Evolutionary conservation across 1,140 invertebrate species (phyloP).

Genomic region (Chironomus tepperi): DNA sequence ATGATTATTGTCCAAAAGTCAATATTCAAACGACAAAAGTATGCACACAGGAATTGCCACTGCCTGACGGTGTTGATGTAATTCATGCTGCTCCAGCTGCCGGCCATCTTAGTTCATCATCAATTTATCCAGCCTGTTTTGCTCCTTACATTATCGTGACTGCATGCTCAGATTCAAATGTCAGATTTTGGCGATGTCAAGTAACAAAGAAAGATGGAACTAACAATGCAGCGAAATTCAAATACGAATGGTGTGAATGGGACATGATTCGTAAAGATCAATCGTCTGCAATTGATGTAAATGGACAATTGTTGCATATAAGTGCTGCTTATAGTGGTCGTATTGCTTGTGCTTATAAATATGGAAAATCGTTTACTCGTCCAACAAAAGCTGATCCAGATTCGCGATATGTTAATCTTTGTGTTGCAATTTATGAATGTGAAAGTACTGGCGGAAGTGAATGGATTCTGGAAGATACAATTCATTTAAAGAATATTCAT

Average conservation of each 20-base stretch:
- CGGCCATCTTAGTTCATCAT: conserved; percentile 94
- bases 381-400: conserved; percentile 68
- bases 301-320: conserved; percentile 82
- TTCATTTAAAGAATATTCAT: conserved; percentile 81
- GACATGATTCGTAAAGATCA: conserved; percentile 76
- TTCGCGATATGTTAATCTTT: conserved; percentile 83
- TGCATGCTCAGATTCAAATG: conserved; percentile 80
- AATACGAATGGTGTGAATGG: conserved; percentile 80
- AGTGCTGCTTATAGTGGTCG: conserved; percentile 95
- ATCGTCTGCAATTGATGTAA: conserved; percentile 78
- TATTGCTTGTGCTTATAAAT: conserved; percentile 93
- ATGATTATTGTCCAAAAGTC: conserved; percentile 46
- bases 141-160: conserved; percentile 93
- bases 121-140: conserved; percentile 95
- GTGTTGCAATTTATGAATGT: conserved; percentile 97
- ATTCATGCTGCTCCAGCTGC: conserved; percentile 87
- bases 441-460: conserved; percentile 97
- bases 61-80: conserved; percentile 85
- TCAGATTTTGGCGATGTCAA: conserved; percentile 74
- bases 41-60: conserved; percentile 71
- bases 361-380: conserved; percentile 74
- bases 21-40: conserved; percentile 61
- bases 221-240: conserved; percentile 42
- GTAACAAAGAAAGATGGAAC: conserved; percentile 45
- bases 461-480: conserved; percentile 98